Evolutionary conservation across 2,797 vertebrate species (phyloP).

Genomic region (Poeciliopsis paucimaculata): DNA sequence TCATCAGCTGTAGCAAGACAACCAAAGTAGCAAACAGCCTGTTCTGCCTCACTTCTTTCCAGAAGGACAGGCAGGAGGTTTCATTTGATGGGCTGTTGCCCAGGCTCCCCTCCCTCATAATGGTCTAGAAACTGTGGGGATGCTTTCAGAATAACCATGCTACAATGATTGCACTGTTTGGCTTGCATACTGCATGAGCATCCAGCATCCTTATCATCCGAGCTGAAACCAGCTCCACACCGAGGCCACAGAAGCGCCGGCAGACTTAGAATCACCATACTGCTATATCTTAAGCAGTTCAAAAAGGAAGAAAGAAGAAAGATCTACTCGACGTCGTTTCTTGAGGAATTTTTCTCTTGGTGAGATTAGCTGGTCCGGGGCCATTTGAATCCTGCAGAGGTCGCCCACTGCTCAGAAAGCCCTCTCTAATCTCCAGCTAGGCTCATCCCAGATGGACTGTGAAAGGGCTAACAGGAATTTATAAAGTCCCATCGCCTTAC

Average conservation of each 20-base stretch:
- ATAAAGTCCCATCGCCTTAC: slow-evolving; percentile 59
- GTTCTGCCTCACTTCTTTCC: slow-evolving; percentile 68
- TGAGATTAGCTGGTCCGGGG: slow-evolving; percentile 74
- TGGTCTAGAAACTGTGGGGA: slow-evolving; percentile 66
- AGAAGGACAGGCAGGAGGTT: slow-evolving; percentile 67
- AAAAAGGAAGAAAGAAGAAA: slow-evolving; percentile 66
- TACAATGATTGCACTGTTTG: slow-evolving; percentile 65
- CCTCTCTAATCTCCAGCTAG: slow-evolving; percentile 71
- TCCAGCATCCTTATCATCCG: slow-evolving; percentile 53
- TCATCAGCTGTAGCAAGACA: slow-evolving; percentile 62
- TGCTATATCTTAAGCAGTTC: slow-evolving; percentile 74
- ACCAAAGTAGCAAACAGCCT: slow-evolving; percentile 62
- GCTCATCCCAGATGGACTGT: slow-evolving; percentile 72
- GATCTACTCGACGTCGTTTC: slow-evolving; percentile 74
- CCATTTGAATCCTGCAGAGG: slow-evolving; percentile 72
- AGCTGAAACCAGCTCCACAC: slow-evolving; percentile 51
- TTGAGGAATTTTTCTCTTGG: slow-evolving; percentile 71
- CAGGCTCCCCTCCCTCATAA: slow-evolving; percentile 64
- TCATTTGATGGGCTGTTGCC: slow-evolving; percentile 74
- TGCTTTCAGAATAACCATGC: slow-evolving; percentile 69
- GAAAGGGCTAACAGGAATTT: slow-evolving; percentile 63
- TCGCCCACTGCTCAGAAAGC: slow-evolving; percentile 70
- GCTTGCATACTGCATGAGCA: slow-evolving; percentile 51
- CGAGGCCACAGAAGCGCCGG: slow-evolving; percentile 45
- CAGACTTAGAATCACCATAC: slow-evolving; percentile 56